Evolutionary conservation across 2,113 vertebrate genomes (phyloP), one percentile per base, ranked within the genome.

Genomic region (Elanus axillaris): DNA sequence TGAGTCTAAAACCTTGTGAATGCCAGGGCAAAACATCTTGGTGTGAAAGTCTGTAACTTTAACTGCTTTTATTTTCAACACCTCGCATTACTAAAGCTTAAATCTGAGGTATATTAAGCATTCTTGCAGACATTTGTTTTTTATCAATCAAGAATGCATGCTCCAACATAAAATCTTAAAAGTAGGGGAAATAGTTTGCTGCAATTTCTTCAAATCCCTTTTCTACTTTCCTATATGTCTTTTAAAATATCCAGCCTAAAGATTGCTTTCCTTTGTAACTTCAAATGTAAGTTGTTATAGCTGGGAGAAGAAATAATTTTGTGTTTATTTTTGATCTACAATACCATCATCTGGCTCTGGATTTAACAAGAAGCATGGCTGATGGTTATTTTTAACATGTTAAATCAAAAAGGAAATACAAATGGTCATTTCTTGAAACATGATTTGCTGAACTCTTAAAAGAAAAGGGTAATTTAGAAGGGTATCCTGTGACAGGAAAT

Each of bases 401-500:
- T 91, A 90, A 93, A 94, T 94, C 58, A 66, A 63, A 95, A 94
- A 91, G 91, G 91, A 95, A 95, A 93, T 72, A 90, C 58, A 89
- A 96, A 93, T 72, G 43, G 52, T 67, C 58, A 86, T 93, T 96
- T 93, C 80, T 94, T 58, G 76, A 84, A 88, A 72, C 58, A 59
- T 14, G 58, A 93, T 52, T 78, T 96, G 74, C 75, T 73, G 66
- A 68, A 58, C 55, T 90, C 62, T 81, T 50, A 36, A 87, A 94
- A 94, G 87, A 95, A 88, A 75, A 97, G 88, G 43, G 59, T 86
- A 87, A 95, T 78, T 90, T 94, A 95, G 53, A 50, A 86, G 80
- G 88, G 94, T 96, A 96, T 97, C 97, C 94, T 93, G 92, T 97
- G 93, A 86, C 93, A 98, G 94, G 96, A 97, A 97, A 97, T 96